Conservation (phyloP, 2,113 vertebrate genomes). For the Nesogale talazaci region DNA sequence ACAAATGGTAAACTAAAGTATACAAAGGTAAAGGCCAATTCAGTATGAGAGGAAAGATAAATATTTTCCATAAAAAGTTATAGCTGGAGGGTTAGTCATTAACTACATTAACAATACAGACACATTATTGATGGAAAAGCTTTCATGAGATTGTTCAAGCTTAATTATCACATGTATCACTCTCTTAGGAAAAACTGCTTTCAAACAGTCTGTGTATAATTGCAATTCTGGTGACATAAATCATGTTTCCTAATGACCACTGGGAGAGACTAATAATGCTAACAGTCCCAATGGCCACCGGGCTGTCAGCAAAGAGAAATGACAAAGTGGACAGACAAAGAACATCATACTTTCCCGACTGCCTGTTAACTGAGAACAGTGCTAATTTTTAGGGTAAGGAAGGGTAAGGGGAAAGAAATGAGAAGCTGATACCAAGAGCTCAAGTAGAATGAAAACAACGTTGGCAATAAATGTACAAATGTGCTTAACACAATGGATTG, state of each 20-base stretch:
- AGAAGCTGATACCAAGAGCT: no score
- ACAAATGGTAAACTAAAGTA: slow-evolving; percentile 11
- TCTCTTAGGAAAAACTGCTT: not conserved
- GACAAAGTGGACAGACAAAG: not conserved
- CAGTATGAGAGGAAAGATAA: slow-evolving; percentile 29
- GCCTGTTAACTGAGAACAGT: not conserved
- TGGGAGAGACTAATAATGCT: not conserved
- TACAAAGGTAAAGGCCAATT: not conserved
- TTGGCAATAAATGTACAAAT: no score
- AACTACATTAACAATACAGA: not conserved
- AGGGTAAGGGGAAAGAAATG: no score
- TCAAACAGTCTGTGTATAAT: slow-evolving; percentile 17
- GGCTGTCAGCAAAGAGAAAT: not conserved
- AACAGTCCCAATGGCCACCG: not conserved
- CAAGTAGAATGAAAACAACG: no score
- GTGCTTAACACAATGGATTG: no score
- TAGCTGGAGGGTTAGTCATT: not conserved
- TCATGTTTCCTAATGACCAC: slow-evolving; percentile 31
- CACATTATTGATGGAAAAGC: slow-evolving; percentile 21
- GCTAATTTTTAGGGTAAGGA: no score
- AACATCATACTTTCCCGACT: not conserved
- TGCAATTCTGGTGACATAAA: not conserved
- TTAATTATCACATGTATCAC: slow-evolving; percentile 30
- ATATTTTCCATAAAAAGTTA: slow-evolving; percentile 33
- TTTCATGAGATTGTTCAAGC: slow-evolving; percentile 4